phyloP scores from a whole-genome alignment of 1,140 invertebrate species.

The Coptotermes formosanus region DNA sequence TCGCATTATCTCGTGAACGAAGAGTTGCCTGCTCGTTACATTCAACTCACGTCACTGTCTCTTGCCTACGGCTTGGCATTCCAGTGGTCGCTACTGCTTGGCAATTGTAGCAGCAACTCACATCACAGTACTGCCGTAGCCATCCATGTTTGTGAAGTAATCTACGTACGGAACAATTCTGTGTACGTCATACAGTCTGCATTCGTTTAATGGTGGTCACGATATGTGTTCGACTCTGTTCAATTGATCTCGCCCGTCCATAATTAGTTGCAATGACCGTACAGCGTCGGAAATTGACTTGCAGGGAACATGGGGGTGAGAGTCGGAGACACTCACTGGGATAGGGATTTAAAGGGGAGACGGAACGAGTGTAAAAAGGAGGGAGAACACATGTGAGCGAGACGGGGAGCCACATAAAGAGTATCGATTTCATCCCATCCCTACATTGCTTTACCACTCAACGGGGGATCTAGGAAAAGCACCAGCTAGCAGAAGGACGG shows the following conservation, averaged over 20 bases:
- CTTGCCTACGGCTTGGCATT: background rate
- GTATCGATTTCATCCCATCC: background rate
- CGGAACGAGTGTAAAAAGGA: no score
- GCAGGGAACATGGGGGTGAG: background rate
- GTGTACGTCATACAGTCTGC: background rate
- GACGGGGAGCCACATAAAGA: background rate
- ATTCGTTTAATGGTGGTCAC: no score
- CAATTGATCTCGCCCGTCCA: background rate
- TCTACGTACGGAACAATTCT: background rate
- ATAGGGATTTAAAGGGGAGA: no score
- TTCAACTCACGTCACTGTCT: background rate
- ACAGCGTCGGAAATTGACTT: slow-evolving; percentile 1
- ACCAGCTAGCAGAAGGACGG: background rate
- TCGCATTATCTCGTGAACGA: no score
- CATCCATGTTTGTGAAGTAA: background rate
- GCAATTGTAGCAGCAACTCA: background rate
- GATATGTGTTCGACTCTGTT: no score
- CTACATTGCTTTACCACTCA: background rate
- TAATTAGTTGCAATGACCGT: slow-evolving; percentile 2
- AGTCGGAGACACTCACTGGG: no score
- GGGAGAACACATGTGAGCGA: no score
- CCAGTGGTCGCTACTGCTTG: background rate
- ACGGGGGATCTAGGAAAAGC: background rate
- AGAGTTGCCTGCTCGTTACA: no score
- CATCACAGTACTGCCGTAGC: background rate